Evolutionary conservation across 2,888 invertebrate species (phyloP), one percentile per base, ranked within the genome.

Genomic region (Agrilus biguttatus): DNA sequence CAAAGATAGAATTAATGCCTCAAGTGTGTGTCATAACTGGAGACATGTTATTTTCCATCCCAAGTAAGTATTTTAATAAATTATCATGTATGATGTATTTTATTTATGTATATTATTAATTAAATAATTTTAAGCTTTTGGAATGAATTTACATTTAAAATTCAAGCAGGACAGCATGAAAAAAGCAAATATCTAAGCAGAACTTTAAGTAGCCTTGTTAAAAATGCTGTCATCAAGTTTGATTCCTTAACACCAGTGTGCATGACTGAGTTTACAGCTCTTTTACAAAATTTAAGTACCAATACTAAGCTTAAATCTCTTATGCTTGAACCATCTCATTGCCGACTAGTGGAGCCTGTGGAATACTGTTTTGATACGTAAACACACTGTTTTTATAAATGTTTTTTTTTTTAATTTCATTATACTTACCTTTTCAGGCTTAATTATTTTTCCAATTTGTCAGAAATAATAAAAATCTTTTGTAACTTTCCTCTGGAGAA

Each of bases 21-120:
- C 66, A 28, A 59, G 59, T 51, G 60, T 60, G 43, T 67, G 67
- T 50, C 60, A 57, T 45, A 59, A 60, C 46, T 67, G 67, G 67
- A 55, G 67, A 53, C 57, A 59, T 36, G 60, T 55, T 45, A 52
- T 62, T 14, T 66, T 63, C 51, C 64, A 65, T 55, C 63, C 65
- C 49, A 63, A 60, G 65, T 66, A 57, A 55, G 53, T 52, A 13
- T 21, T 6, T 21, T 21, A 5, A 5, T 21, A 5, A 6, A 21
- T 21, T 1, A 21, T 21, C 1, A 21, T 7, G 14, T n/a, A n/a
- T n/a, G n/a, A n/a, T n/a, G n/a, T n/a, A n/a, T n/a, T n/a, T n/a
- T n/a, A 12, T 32, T 36, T 19, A 19, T 41, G 7, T 14, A 14
- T 14, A 23, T 19, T 21, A 23, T 21, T 39, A 17, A 42, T 32